Evolutionary conservation across 2,888 invertebrate genomes (phyloP).

Genomic region (Dromius quadrimaculatus): DNA sequence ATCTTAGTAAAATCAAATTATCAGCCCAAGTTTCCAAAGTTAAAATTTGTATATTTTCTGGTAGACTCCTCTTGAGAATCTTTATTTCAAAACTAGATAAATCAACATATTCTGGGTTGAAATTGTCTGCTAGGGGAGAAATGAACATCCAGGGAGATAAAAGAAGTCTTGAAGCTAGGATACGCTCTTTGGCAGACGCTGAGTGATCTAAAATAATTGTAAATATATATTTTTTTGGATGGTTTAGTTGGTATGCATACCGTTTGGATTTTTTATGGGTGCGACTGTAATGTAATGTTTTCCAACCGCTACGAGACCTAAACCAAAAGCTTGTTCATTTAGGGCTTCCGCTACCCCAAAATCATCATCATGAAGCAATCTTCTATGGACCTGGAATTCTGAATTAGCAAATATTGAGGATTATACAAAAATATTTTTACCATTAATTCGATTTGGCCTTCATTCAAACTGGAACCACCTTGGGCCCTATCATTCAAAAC

Average conservation of each 20-base stretch:
- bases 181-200: conserved; percentile 64
- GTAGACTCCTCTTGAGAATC: conserved; percentile 66
- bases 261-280: conserved; percentile 18
- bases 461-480: conserved; percentile 79
- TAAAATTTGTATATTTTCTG: conserved; percentile 70
- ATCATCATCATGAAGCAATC: conserved; percentile 76
- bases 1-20: conserved; percentile 68
- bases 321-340: conserved; percentile 73
- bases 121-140: conserved; percentile 70
- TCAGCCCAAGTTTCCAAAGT: conserved; percentile 74
- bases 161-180: conserved; percentile 69
- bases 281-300: conserved; percentile 66
- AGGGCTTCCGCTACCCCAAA: conserved; percentile 80
- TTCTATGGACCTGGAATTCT: conserved; percentile 72
- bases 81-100: conserved; percentile 62
- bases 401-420: not conserved
- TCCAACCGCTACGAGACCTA: conserved; percentile 71
- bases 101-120: conserved; percentile 43
- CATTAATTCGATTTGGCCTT: conserved; percentile 83
- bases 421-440: conserved; percentile 61
- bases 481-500: conserved; percentile 80
- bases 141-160: conserved; percentile 73
- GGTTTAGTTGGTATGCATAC: conserved; percentile 55
- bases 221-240: not conserved
- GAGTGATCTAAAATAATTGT: conserved; percentile 56